phyloP scores from a whole-genome alignment of 2,797 vertebrate genomes.

The Diceros bicornis region DNA sequence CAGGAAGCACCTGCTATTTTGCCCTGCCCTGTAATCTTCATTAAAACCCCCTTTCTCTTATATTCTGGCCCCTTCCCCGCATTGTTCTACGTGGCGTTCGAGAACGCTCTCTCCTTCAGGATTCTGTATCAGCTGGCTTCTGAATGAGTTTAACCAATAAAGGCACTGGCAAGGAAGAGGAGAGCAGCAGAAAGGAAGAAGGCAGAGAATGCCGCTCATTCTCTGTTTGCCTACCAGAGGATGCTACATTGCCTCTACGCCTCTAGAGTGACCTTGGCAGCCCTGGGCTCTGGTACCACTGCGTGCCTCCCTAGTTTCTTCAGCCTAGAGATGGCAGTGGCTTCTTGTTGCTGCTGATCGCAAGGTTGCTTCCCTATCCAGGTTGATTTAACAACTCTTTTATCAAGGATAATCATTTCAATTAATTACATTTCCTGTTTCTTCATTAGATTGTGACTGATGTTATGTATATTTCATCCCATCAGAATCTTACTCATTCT shows the following conservation, averaged over 20 bases:
- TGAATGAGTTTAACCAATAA: not conserved
- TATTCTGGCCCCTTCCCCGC: fast-evolving
- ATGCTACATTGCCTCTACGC: fast-evolving
- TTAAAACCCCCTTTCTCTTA: not conserved
- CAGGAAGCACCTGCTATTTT: not conserved
- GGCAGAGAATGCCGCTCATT: not conserved
- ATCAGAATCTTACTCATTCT: not conserved
- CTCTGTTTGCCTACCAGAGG: not conserved
- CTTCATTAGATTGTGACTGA: not conserved
- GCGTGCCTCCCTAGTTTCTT: not conserved
- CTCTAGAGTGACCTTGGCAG: not conserved
- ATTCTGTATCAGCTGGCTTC: not conserved
- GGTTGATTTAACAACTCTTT: not conserved
- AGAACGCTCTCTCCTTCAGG: not conserved
- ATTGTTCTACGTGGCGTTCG: not conserved
- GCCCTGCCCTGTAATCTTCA: not conserved
- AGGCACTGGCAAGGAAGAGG: fast-evolving
- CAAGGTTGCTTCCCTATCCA: not conserved
- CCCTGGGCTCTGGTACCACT: not conserved
- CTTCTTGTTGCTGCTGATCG: not conserved
- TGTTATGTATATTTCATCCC: not conserved
- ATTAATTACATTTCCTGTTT: not conserved
- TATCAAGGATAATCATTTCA: not conserved
- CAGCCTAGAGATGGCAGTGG: not conserved
- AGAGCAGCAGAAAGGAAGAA: not conserved